Evolutionary conservation across 2,797 vertebrate species (phyloP), one percentile per base, ranked within the genome.

Genomic region (Enteromius trimaculatus): DNA sequence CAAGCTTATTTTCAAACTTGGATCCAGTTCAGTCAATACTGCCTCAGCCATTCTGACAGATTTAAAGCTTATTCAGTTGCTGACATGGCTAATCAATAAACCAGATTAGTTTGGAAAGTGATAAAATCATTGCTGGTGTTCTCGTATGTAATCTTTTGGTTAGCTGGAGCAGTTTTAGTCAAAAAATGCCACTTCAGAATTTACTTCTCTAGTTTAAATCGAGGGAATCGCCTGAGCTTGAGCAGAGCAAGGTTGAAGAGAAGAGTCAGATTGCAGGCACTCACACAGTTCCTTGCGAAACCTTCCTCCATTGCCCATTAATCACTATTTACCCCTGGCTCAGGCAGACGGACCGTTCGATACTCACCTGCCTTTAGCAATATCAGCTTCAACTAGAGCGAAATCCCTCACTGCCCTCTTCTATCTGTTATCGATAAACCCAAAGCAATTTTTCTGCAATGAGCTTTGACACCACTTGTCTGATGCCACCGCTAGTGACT

Each of bases 311-410:
- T 71, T 47, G 78, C 85, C 89, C 91, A 90, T 94, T 93, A 91
- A 94, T 94, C 93, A 92, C 90, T 88, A 90, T 93, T 92, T 91
- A 90, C 88, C 79, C 86, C 31, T 82, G 51, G 86, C 89, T 69
- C 87, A 39, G 81, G 77, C 89, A 90, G 84, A 83, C 88, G 8
- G 85, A 85, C 80, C 76, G 86, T 85, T 92, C 91, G 86, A 92
- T 93, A 91, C 89, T 88, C 89, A 89, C 89, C 93, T 93, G 93
- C 90, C 92, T 51, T 90, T 88, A 86, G 91, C 88, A 91, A 93
- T 93, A 92, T 92, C 90, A 87, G 87, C 84, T 89, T 82, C 80
- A 82, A 85, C 84, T 79, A 80, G 81, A 89, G 89, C 78, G 68
- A 90, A 90, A 90, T 86, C 91, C 91, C 87, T 65, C 55, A 10